phyloP scores from a whole-genome alignment of 2,797 vertebrate genomes.

The Gambelia wislizenii region DNA sequence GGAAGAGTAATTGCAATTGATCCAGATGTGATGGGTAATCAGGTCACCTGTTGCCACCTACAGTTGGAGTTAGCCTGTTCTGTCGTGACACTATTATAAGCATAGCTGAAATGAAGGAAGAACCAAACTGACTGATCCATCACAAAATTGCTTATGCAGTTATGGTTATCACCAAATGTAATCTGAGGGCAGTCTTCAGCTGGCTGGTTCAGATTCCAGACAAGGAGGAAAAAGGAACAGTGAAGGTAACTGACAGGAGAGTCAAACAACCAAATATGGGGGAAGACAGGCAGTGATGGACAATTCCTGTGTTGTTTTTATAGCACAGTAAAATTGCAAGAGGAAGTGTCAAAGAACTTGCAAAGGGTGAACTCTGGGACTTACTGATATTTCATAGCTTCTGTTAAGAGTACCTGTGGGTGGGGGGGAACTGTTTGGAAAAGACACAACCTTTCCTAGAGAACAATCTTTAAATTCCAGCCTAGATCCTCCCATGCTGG shows the following conservation, averaged over 20 bases:
- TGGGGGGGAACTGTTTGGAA: background rate
- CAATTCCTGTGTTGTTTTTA: background rate
- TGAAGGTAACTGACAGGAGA: background rate
- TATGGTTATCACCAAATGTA: background rate
- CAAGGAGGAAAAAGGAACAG: background rate
- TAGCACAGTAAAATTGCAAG: background rate
- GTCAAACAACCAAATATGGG: background rate
- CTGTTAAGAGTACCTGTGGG: background rate
- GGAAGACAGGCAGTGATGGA: background rate
- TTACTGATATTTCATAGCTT: constrained; percentile 1
- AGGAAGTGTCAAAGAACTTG: background rate
- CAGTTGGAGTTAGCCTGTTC: background rate
- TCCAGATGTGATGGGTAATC: background rate
- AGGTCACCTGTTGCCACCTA: background rate
- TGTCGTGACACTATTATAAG: background rate
- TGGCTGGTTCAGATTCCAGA: background rate
- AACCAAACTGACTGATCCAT: background rate
- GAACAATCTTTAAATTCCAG: background rate
- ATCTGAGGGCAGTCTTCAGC: constrained; percentile 7
- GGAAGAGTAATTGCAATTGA: background rate
- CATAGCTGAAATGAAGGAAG: background rate
- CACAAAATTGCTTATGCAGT: background rate
- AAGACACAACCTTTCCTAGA: background rate
- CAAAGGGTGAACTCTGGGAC: background rate
- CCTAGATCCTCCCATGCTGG: background rate